phyloP scores from a whole-genome alignment of 1,140 invertebrate genomes.

The Drosophila pandora region DNA sequence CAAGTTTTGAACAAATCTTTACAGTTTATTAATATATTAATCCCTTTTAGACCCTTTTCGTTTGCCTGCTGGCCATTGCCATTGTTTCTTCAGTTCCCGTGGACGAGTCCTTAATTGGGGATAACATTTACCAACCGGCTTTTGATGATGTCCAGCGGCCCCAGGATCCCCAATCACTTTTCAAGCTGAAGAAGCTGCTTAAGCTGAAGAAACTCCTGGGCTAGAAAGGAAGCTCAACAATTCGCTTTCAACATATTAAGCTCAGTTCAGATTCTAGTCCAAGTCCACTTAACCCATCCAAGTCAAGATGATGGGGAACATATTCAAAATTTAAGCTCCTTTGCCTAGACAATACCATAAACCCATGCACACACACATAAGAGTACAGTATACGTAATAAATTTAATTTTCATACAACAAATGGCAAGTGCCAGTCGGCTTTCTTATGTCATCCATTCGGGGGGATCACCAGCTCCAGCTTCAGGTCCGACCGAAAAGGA shows the following conservation, averaged over 20 bases:
- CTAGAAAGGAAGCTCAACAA: conserved; percentile 20
- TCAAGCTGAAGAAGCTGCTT: conserved; percentile 81
- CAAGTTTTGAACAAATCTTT: neutral
- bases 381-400: conserved; percentile 29
- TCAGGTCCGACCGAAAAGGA: conserved; percentile 15
- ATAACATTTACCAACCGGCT: conserved; percentile 59
- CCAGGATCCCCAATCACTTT: conserved; percentile 71
- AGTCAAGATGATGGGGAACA: conserved; percentile 21
- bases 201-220: conserved; percentile 75
- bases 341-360: conserved; percentile 38
- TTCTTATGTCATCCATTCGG: conserved; percentile 24
- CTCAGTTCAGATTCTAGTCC: conserved; percentile 52
- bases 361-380: conserved; percentile 4
- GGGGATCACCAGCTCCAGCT: conserved; percentile 17
- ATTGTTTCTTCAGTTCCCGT: conserved; percentile 69
- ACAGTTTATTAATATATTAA: neutral
- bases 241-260: neutral
- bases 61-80: conserved; percentile 62
- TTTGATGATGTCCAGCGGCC: conserved; percentile 66
- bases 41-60: conserved; percentile 61
- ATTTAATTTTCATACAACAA: conserved; percentile 42
- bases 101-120: conserved; percentile 73
- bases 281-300: conserved; percentile 9
- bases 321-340: conserved; percentile 20
- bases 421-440: conserved; percentile 12